Percentiles rank a stretch among this genome's conserved stretches.
Conservation (phyloP, 2,888 invertebrate genomes). For the Pyrrhia umbra region DNA sequence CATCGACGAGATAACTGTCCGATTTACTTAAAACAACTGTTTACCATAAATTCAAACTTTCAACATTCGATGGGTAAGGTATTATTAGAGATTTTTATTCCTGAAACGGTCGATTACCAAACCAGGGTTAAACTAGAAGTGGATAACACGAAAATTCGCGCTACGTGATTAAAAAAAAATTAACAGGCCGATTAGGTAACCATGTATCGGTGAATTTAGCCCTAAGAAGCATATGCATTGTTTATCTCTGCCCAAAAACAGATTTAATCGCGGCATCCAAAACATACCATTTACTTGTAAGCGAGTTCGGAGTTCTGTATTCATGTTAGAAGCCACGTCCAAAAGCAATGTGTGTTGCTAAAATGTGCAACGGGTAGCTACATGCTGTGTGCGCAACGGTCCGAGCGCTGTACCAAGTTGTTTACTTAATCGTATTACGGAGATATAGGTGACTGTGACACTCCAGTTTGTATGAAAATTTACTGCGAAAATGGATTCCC, state of each 20-base stretch:
- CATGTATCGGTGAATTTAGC: no score
- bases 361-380: constrained; percentile 39
- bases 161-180: no score
- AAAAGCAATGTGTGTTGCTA: constrained; percentile 39
- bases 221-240: neutral
- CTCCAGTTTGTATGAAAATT: constrained; percentile 38
- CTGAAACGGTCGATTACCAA: no score
- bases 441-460: constrained; percentile 43
- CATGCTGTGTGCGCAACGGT: constrained; percentile 26
- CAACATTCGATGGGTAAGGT: no score
- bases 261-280: constrained; percentile 6
- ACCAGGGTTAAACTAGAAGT: no score
- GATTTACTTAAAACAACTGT: no score
- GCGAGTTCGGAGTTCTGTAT: constrained; percentile 5
- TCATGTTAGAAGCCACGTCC: constrained; percentile 22
- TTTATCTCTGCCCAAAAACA: neutral
- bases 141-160: no score
- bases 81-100: no score
- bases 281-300: neutral
- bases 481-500: constrained; percentile 39
- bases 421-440: constrained; percentile 44
- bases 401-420: constrained; percentile 30
- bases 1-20: no score
- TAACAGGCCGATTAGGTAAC: no score
- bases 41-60: no score